These are phyloP conservation scores for Drosophila antonietae DNA, from an alignment of 2,888 invertebrate genomes.

Conservation along the genomic window DNA sequence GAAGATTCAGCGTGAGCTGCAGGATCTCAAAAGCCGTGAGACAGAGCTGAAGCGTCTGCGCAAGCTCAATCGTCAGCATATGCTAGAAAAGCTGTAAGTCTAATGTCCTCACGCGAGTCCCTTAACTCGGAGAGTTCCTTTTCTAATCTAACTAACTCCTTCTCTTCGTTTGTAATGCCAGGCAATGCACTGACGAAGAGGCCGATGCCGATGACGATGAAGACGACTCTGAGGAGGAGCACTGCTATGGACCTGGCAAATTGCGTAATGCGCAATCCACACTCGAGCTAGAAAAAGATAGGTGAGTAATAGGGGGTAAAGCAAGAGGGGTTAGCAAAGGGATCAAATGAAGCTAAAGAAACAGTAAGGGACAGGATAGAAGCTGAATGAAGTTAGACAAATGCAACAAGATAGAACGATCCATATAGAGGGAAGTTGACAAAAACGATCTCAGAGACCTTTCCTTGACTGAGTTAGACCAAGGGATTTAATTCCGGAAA, in stretches of 20 bases:
- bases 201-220: conserved; percentile 86
- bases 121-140: too few relatives aligned
- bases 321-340: background rate
- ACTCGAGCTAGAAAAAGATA: conserved; percentile 88
- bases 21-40: conserved; percentile 93
- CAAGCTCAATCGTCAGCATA: conserved; percentile 86
- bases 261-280: conserved; percentile 89
- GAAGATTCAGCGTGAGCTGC: conserved; percentile 93
- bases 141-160: too few relatives aligned
- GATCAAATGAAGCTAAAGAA: too few relatives aligned
- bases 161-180: conserved; percentile 21
- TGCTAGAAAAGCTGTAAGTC: conserved; percentile 87
- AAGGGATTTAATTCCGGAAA: too few relatives aligned
- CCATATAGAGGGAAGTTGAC: background rate
- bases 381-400: too few relatives aligned
- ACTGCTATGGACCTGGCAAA: conserved; percentile 87
- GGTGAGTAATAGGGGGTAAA: conserved; percentile 33
- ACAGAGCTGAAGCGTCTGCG: conserved; percentile 91
- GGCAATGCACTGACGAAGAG: conserved; percentile 86
- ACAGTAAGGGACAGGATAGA: too few relatives aligned
- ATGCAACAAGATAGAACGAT: too few relatives aligned
- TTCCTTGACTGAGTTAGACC: too few relatives aligned
- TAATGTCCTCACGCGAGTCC: background rate
- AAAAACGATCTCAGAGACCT: too few relatives aligned
- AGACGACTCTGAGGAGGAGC: conserved; percentile 87